Evolutionary conservation across 1,140 invertebrate genomes (phyloP).

Genomic region (Drosophila sproati): DNA sequence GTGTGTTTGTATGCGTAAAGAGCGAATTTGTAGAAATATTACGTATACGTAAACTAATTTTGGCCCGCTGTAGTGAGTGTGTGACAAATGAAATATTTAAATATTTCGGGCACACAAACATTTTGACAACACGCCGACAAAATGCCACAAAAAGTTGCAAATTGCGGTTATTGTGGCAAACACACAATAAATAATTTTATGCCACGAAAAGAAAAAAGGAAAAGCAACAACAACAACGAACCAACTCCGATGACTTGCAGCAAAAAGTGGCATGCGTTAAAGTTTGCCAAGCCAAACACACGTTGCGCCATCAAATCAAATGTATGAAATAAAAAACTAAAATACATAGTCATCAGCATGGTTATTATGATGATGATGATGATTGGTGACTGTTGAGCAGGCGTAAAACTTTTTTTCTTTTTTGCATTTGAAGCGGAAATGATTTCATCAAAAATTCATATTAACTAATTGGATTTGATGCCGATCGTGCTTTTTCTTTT

Average conservation of each 20-base stretch:
- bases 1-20: conserved; percentile 3
- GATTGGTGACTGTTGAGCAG: conserved; percentile 30
- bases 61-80: conserved; percentile 21
- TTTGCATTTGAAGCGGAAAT: conserved; percentile 73
- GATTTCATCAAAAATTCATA: conserved; percentile 83
- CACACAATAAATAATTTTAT: conserved; percentile 72
- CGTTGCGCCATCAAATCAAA: conserved; percentile 25
- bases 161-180: conserved; percentile 79
- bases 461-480: conserved; percentile 82
- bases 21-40: conserved; percentile 13
- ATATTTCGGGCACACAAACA: conserved; percentile 70
- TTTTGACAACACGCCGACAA: conserved; percentile 68
- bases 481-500: conserved; percentile 45
- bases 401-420: conserved; percentile 55
- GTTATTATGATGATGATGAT: conserved; percentile 41
- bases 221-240: not conserved
- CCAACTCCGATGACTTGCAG: conserved; percentile 66
- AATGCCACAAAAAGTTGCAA: conserved; percentile 74
- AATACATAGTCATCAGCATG: conserved; percentile 38
- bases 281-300: conserved; percentile 48
- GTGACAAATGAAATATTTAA: conserved; percentile 81
- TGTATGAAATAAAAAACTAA: conserved; percentile 45
- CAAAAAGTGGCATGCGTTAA: conserved; percentile 55
- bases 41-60: conserved; percentile 38
- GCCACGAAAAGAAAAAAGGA: conserved; percentile 23